These are phyloP conservation scores for Anoplius nigerrimus DNA, from an alignment of 2,888 invertebrate genomes.

Conservation along the genomic window DNA sequence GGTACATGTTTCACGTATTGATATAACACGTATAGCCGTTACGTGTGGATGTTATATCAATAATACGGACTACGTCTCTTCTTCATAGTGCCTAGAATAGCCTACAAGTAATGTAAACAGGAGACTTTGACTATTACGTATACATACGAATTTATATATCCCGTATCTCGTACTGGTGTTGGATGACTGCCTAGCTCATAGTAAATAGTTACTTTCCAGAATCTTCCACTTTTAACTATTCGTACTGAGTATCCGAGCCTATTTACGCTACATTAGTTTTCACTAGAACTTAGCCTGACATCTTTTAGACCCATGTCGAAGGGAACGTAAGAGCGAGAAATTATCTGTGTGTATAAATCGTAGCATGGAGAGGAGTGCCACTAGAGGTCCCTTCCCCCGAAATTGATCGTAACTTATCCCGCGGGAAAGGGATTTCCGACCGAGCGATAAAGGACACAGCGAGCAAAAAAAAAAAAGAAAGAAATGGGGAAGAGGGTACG, in stretches of 20 bases:
- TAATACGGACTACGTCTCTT: conserved; percentile 42
- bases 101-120: conserved; percentile 59
- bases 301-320: conserved; percentile 43
- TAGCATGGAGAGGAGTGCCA: conserved; percentile 32
- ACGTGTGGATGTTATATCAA: too few relatives aligned
- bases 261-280: conserved; percentile 62
- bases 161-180: conserved; percentile 68
- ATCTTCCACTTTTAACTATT: conserved; percentile 56
- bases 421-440: conserved; percentile 17
- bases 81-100: conserved; percentile 61
- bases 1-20: conserved; percentile 8
- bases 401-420: not conserved
- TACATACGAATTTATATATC: conserved; percentile 46
- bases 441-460: not conserved
- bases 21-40: conserved; percentile 11
- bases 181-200: conserved; percentile 74
- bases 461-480: conserved; percentile 9
- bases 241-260: conserved; percentile 52
- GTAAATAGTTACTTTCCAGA: conserved; percentile 62
- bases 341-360: conserved; percentile 32
- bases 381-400: conserved; percentile 26
- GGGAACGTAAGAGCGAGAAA: conserved; percentile 18
- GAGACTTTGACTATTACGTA: conserved; percentile 39
- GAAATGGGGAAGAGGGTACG: conserved; percentile 15
- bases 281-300: conserved; percentile 62